A percentile compares a stretch with the other conserved stretches of the same genome.
These are phyloP conservation scores for Unio delphinus DNA, from an alignment of 2,888 invertebrate species.

Conservation along the genomic window DNA sequence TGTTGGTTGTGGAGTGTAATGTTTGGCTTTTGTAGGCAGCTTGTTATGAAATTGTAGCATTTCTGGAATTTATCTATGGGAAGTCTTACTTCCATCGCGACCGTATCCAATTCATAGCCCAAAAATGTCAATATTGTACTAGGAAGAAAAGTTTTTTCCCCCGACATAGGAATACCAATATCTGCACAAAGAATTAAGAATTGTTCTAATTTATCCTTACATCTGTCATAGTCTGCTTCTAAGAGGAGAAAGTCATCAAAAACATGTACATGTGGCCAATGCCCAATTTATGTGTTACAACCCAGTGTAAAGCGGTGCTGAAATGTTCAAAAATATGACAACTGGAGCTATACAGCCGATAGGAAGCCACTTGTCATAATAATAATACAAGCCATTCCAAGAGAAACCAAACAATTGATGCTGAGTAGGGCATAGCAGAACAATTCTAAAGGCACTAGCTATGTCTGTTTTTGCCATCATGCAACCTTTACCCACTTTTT, in stretches of 20 bases:
- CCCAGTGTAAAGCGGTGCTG: slow-evolving; percentile 18
- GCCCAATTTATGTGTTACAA: slow-evolving; percentile 9
- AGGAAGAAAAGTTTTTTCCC: slow-evolving; percentile 12
- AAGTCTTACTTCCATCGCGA: slow-evolving; percentile 8
- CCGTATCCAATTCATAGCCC: slow-evolving; percentile 8
- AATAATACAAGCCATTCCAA: slow-evolving; percentile 12
- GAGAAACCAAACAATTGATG: slow-evolving; percentile 15
- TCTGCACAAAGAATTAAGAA: slow-evolving; percentile 5
- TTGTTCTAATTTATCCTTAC: background rate
- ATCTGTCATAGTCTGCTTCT: background rate
- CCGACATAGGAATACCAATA: slow-evolving; percentile 11
- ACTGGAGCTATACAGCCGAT: slow-evolving; percentile 11
- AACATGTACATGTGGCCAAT: slow-evolving; percentile 13
- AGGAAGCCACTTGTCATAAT: slow-evolving; percentile 15
- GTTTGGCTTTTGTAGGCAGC: too few species aligned
- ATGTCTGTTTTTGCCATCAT: slow-evolving; percentile 14
- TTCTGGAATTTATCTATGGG: slow-evolving; percentile 8
- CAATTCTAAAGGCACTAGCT: slow-evolving; percentile 15
- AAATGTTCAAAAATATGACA: slow-evolving; percentile 17
- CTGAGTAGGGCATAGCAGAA: slow-evolving; percentile 10
- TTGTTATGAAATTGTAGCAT: background rate
- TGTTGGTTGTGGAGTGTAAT: too few species aligned
- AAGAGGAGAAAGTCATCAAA: slow-evolving; percentile 22
- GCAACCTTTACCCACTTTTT: background rate
- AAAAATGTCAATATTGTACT: slow-evolving; percentile 7